Evolutionary conservation across 1,140 invertebrate genomes (phyloP), one percentile per base, ranked within the genome.

Genomic region (Oedothorax gibbosus): DNA sequence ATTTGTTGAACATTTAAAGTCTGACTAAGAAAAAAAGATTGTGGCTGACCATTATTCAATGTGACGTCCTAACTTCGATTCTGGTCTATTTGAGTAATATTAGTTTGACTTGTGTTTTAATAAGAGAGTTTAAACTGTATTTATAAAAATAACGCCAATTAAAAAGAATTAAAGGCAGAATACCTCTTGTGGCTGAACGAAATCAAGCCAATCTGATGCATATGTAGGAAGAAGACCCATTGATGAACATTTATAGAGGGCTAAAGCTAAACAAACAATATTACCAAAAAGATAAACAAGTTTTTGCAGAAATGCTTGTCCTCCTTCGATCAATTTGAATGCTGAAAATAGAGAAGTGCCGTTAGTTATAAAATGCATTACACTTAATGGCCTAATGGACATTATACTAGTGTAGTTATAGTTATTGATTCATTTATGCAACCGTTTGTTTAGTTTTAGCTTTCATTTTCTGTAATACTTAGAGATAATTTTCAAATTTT

Each of bases 141-240:
- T 78, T 53, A 64, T 12, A 64, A 65, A 15, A 35, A 50, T 5
- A 18, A 21, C 14, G 11, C n/a, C 9, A 50, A 51, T 21, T 0
- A 35, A 14, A 56, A 65, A 8, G 18, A 9, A 65, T 9, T 35
- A n/a, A 8, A 20, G 49, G 20, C 12, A 18, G 4, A 7, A 51
- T 81, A 87, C 86, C 77, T 87, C 79, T 68, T 87, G 95, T 9
- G 97, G 95, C 90, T 99, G 95, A 54, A 98, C 95, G 92, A 99
- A 99, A 62, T 98, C 98, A 56, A 99, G 91, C 98, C 98, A 99
- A 91, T 99, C 98, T 54, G 98, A 99, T 9, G 97, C 94, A 91
- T 99, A 97, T 68, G 97, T 99, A 18, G 98, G 98, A 50, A 99
- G 91, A 18, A 99, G 90, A 14, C 98, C 98, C 98, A 99, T 99